phyloP scores from a whole-genome alignment of 2,888 invertebrate species.

The Caenorhabditis macrosperma region DNA sequence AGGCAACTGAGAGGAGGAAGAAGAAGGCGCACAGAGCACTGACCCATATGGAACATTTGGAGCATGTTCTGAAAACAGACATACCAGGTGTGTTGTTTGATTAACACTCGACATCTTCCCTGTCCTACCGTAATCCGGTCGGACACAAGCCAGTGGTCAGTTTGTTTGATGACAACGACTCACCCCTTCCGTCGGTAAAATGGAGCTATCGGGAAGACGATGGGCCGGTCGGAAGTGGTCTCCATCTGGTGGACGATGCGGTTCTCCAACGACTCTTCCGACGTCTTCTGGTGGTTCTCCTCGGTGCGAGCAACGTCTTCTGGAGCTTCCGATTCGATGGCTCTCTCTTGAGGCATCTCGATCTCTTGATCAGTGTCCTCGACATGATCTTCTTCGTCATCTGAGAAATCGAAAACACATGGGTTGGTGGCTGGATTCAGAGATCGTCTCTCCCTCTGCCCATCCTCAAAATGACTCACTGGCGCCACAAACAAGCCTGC shows the following conservation, averaged over 20 bases:
- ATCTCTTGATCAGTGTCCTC: constrained; percentile 32
- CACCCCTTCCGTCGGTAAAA: constrained; percentile 63
- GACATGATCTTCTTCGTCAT: constrained; percentile 29
- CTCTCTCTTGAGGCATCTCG: constrained; percentile 5
- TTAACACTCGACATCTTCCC: constrained; percentile 27
- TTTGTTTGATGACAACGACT: constrained; percentile 1
- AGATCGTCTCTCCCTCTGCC: not conserved
- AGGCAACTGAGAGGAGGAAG: constrained; percentile 60
- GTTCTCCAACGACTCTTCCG: constrained; percentile 21
- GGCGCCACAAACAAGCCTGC: constrained; percentile 13
- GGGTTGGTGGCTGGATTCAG: not conserved
- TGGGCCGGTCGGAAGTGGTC: constrained; percentile 18
- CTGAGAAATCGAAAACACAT: too few species aligned
- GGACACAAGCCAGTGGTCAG: not conserved
- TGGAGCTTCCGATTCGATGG: not conserved
- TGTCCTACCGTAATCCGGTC: constrained; percentile 42
- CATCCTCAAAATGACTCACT: constrained; percentile 28
- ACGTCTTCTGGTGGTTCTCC: constrained; percentile 1
- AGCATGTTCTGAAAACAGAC: constrained; percentile 60
- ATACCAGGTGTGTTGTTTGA: not conserved
- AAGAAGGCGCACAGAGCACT: constrained; percentile 62
- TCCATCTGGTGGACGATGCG: constrained; percentile 17
- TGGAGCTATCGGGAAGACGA: constrained; percentile 62
- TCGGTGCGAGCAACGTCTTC: constrained; percentile 2
- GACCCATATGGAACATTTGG: constrained; percentile 62